phyloP scores from a whole-genome alignment of 2,797 vertebrate genomes.

The Sciurus carolinensis region DNA sequence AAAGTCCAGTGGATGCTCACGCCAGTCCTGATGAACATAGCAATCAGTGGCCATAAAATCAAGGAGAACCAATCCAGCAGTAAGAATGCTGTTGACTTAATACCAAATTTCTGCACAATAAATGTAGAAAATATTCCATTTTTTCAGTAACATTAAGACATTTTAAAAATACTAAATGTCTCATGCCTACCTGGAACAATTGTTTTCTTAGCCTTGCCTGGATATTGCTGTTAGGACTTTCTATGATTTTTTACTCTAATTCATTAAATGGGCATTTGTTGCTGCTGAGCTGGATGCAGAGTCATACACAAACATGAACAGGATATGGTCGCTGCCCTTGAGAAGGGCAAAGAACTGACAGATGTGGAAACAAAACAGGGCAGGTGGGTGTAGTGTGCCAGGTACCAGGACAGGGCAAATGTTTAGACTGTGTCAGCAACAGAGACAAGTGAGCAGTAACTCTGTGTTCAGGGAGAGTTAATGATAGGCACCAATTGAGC shows the following conservation, averaged over 20 bases:
- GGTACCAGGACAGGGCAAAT: fast-evolving
- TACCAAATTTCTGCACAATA: background rate
- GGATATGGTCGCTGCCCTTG: background rate
- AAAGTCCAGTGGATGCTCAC: background rate
- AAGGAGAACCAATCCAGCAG: background rate
- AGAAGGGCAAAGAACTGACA: background rate
- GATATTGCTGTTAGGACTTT: background rate
- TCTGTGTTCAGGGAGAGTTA: background rate
- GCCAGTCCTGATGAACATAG: background rate
- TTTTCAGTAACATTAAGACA: background rate
- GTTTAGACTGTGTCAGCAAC: background rate
- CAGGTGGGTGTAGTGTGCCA: background rate
- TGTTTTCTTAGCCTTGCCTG: background rate
- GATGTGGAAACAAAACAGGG: background rate
- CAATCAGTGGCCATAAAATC: background rate
- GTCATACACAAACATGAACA: no score
- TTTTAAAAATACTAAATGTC: background rate
- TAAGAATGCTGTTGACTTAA: background rate
- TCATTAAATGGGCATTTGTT: background rate
- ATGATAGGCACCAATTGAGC: background rate
- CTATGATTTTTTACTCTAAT: background rate
- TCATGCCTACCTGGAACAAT: background rate
- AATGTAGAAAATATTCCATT: background rate
- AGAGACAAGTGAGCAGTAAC: background rate
- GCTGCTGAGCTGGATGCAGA: background rate